Conservation (phyloP, 2,888 invertebrate species). For the Macaria liturata region DNA sequence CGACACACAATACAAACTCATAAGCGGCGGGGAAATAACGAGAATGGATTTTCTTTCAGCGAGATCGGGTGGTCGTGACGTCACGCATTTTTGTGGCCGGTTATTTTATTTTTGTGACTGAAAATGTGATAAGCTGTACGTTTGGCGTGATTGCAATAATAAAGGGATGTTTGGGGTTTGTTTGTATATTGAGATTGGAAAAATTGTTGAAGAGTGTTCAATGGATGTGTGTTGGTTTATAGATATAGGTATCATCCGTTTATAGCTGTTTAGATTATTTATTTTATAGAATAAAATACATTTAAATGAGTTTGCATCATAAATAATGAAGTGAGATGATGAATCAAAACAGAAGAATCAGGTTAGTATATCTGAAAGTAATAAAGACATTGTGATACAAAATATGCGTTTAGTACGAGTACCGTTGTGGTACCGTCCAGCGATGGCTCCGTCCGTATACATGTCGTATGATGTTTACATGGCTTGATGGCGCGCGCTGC, state of each 20-base stretch:
- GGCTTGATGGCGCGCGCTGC: slow-evolving; percentile 45
- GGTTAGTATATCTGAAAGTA: slow-evolving; percentile 5
- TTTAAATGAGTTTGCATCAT: no score
- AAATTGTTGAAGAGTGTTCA: background rate
- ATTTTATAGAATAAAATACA: no score
- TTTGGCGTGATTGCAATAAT: slow-evolving; percentile 1
- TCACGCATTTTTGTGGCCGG: slow-evolving; percentile 46
- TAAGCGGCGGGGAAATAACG: slow-evolving; percentile 43
- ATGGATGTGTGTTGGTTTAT: background rate
- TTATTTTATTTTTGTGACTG: background rate
- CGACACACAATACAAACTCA: slow-evolving; percentile 20
- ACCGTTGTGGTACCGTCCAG: no score
- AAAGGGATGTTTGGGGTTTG: background rate
- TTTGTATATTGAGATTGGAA: background rate
- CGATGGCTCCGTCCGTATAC: no score
- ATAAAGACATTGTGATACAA: slow-evolving; percentile 13
- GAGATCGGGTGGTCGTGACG: slow-evolving; percentile 51
- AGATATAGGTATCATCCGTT: slow-evolving; percentile 7
- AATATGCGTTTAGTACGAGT: slow-evolving; percentile 37
- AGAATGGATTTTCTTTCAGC: slow-evolving; percentile 63
- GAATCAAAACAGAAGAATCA: slow-evolving; percentile 8
- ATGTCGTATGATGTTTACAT: slow-evolving; percentile 52
- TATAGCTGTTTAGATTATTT: slow-evolving; percentile 1
- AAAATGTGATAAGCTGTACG: slow-evolving; percentile 3
- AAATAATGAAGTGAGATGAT: no score